Conservation (phyloP, 35 echinoderm and acorn worm genomes). For the Strongylocentrotus purpuratus region DNA sequence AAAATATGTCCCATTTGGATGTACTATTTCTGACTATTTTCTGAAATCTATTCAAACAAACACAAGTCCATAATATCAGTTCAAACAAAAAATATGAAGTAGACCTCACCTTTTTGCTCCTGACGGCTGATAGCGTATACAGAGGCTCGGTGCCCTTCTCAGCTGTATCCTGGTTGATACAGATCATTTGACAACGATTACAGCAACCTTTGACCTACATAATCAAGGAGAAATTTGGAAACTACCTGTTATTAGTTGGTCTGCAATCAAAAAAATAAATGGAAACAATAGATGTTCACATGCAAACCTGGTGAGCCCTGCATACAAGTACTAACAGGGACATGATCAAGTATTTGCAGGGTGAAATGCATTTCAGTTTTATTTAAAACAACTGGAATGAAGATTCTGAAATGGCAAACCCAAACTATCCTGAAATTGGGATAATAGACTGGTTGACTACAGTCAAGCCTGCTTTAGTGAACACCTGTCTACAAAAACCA, state of each 20-base stretch:
- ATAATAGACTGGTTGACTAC: too few species aligned
- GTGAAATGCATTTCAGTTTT: background rate
- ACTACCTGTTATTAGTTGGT: background rate
- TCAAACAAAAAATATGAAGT: background rate
- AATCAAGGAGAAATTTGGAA: background rate
- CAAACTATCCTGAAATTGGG: too few species aligned
- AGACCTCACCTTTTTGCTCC: slow-evolving; percentile 76
- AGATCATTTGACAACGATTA: slow-evolving; percentile 92
- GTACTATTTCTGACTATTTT: too few species aligned
- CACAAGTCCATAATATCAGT: background rate
- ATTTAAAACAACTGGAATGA: too few species aligned
- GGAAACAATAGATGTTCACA: too few species aligned
- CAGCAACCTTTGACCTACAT: slow-evolving; percentile 76
- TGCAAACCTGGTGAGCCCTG: too few species aligned
- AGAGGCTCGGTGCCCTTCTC: slow-evolving; percentile 80
- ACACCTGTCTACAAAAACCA: too few species aligned
- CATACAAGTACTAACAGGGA: background rate
- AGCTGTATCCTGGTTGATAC: slow-evolving; percentile 82
- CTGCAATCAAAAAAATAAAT: too few species aligned
- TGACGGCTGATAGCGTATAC: slow-evolving; percentile 58
- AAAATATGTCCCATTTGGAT: too few species aligned
- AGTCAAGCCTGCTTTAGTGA: too few species aligned
- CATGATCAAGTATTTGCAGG: background rate
- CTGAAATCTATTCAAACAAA: too few species aligned
- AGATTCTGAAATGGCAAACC: too few species aligned